Evolutionary conservation across 2,797 vertebrate species (phyloP), one percentile per base, ranked within the genome.

Genomic region (Falco peregrinus): DNA sequence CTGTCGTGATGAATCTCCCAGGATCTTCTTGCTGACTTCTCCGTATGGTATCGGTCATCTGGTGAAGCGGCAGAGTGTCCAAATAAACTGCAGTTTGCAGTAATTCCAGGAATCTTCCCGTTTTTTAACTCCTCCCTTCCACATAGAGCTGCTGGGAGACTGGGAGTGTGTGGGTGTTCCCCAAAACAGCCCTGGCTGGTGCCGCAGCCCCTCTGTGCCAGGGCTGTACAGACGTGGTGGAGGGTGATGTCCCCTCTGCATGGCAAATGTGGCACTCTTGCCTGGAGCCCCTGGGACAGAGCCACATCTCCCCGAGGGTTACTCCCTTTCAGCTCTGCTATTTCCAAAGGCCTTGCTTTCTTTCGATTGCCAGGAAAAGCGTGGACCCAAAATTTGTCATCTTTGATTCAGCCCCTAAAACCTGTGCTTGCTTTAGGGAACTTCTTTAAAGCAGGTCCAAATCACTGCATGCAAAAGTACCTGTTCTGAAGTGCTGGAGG

Each of bases 81-180:
- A 12, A 84, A 84, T 7, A 41, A 86, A 37, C 56, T 79, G 70
- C 77, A 76, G 13, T 43, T 54, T 65, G 86, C 75, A 94, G 78
- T 39, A 59, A 67, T 84, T 65, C 61, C 70, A 50, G n/a, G 41
- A 84, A 82, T 57, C 70, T 59, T 43, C 67, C 63, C 9, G 1
- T 47, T 39, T 73, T 68, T 81, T 53, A 87, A 84, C 88, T 76
- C 89, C 85, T 95, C 80, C 90, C 70, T 95, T 75, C 20, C 70
- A 10, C 8, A 3, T 2, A 33, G 29, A 33, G 61, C 81, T 5
- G 0, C 69, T 79, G 87, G 87, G 37, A 39, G 50, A 71, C 61
- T 3, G 11, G 80, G 63, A 92, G 13, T 3, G 8, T 53, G 70
- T 29, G 85, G 63, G 60, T 79, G 76, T 24, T 47, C 50, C 74